phyloP scores from a whole-genome alignment of 1,140 invertebrate genomes.

The Drosophila obscura region DNA sequence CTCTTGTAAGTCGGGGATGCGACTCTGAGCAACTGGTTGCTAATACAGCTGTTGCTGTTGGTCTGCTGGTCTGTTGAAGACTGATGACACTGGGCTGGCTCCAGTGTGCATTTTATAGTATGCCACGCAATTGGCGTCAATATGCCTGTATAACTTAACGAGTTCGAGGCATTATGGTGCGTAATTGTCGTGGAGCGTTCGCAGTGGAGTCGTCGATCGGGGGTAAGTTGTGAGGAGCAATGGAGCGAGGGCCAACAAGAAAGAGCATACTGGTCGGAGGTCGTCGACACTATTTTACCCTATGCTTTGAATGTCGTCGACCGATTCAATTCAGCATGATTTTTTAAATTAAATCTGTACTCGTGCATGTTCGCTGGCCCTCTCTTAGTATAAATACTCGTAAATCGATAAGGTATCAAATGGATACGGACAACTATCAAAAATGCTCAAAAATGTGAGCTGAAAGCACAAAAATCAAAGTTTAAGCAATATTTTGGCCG shows the following conservation, averaged over 20 bases:
- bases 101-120: slow-evolving; percentile 61
- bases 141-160: slow-evolving; percentile 70
- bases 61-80: slow-evolving; percentile 1
- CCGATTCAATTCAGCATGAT: no score
- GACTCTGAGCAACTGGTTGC: slow-evolving; percentile 48
- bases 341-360: no score
- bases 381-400: no score
- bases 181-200: slow-evolving; percentile 45
- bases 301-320: background rate
- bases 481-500: no score
- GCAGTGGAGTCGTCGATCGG: no score
- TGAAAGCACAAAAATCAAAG: no score
- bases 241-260: slow-evolving; percentile 25
- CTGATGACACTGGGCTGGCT: slow-evolving; percentile 19
- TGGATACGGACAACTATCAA: no score
- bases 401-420: no score
- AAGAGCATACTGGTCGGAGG: slow-evolving; percentile 1
- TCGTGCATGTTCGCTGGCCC: no score
- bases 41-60: slow-evolving; percentile 15
- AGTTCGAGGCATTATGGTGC: slow-evolving; percentile 46
- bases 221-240: slow-evolving; percentile 46
- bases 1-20: slow-evolving; percentile 47
- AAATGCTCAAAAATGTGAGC: no score
- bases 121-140: slow-evolving; percentile 63
- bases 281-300: background rate